Evolutionary conservation across 2,888 invertebrate genomes (phyloP).

Genomic region (Coelinius sp.): DNA sequence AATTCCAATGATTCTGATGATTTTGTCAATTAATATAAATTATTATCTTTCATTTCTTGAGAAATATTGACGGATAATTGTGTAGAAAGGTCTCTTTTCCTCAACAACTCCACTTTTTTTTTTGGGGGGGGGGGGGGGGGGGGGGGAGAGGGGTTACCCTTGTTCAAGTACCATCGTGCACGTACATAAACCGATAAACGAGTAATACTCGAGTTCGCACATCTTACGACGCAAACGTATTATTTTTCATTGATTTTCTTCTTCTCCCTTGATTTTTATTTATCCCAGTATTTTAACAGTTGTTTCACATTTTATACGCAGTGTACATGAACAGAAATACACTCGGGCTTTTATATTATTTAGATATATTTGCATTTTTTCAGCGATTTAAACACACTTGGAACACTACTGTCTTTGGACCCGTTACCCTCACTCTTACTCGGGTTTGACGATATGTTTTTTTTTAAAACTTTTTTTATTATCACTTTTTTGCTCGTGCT

Average conservation of each 20-base stretch:
- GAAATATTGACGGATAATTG: too few species aligned
- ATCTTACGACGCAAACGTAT: conserved; percentile 33
- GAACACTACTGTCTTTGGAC: conserved; percentile 12
- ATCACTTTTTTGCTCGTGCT: not conserved
- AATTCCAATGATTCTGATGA: not conserved
- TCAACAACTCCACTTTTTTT: not conserved
- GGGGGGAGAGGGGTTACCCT: not conserved
- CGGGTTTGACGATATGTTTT: conserved; percentile 3
- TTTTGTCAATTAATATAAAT: not conserved
- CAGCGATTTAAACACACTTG: not conserved
- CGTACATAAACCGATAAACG: conserved; percentile 29
- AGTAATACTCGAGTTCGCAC: conserved; percentile 24
- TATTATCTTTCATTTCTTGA: too few species aligned
- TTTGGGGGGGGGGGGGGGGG: too few species aligned
- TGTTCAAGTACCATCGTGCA: conserved; percentile 4
- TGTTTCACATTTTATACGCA: not conserved
- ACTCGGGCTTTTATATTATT: not conserved
- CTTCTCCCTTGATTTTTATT: not conserved
- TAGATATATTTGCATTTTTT: not conserved
- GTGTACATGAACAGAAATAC: not conserved
- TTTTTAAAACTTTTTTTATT: not conserved
- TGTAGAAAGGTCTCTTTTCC: not conserved
- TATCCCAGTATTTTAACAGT: not conserved
- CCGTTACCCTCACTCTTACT: not conserved
- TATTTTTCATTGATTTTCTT: conserved; percentile 14